Conservation (phyloP, 2,888 invertebrate species). For the Hartigia nigra region DNA sequence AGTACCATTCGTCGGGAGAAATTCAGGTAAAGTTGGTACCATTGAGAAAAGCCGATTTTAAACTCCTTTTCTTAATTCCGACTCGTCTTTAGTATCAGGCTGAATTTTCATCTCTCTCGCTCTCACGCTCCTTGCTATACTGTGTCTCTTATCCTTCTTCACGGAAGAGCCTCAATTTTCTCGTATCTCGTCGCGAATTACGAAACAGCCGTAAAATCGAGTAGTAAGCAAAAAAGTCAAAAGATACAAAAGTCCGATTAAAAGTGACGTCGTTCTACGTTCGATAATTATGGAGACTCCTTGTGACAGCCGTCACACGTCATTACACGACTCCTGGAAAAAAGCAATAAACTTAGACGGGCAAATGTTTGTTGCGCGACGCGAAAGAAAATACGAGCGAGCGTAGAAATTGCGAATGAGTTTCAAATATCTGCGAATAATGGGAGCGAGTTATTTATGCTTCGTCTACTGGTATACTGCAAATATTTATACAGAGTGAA, state of each 20-base stretch:
- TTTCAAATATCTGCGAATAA: constrained; percentile 30
- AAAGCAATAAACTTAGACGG: background rate
- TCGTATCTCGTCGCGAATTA: background rate
- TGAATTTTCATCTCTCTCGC: no score
- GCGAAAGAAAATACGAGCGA: background rate
- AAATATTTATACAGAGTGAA: constrained; percentile 37
- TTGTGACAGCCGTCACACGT: background rate
- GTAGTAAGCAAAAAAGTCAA: no score
- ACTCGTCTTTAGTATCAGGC: no score
- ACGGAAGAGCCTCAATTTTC: no score
- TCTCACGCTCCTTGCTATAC: no score
- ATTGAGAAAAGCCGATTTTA: no score
- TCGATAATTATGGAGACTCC: background rate
- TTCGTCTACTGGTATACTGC: constrained; percentile 25
- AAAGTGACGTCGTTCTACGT: background rate
- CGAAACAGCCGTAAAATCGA: background rate
- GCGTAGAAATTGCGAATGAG: constrained; percentile 21
- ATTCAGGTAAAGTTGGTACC: background rate
- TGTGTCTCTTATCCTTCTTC: no score
- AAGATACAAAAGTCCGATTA: background rate
- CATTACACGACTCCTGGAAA: background rate
- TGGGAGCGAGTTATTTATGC: constrained; percentile 20
- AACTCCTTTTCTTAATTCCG: no score
- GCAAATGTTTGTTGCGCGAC: background rate
- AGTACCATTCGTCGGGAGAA: background rate